phyloP scores from a whole-genome alignment of 2,797 vertebrate genomes.

The Rhodeus uyekii region DNA sequence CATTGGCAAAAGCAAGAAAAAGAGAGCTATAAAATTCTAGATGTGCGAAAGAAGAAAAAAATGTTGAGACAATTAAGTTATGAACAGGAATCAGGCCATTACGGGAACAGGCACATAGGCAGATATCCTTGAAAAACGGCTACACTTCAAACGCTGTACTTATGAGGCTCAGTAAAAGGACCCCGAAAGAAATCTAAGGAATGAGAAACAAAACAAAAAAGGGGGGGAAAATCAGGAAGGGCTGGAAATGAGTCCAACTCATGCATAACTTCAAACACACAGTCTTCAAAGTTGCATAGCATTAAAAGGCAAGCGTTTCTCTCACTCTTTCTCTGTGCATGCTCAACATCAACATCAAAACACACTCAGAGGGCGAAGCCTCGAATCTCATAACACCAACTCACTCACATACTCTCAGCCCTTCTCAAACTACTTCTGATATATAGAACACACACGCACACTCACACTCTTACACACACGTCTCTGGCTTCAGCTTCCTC shows the following conservation, averaged over 20 bases:
- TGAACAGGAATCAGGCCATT: slow-evolving; percentile 60
- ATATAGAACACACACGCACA: slow-evolving; percentile 35
- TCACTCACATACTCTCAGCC: slow-evolving; percentile 13
- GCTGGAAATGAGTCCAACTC: slow-evolving; percentile 79
- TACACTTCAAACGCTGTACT: slow-evolving; percentile 68
- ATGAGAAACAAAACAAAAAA: slow-evolving; percentile 35
- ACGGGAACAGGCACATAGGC: slow-evolving; percentile 61
- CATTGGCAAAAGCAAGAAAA: not conserved
- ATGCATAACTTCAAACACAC: slow-evolving; percentile 80
- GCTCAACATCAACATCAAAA: slow-evolving; percentile 79
- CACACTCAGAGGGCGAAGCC: slow-evolving; percentile 66
- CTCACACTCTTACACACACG: slow-evolving; percentile 12
- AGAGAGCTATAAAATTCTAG: not conserved
- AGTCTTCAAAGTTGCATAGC: slow-evolving; percentile 80
- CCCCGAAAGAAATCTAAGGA: slow-evolving; percentile 50
- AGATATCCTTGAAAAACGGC: slow-evolving; percentile 74
- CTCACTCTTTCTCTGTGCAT: slow-evolving; percentile 51
- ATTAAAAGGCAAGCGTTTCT: slow-evolving; percentile 71
- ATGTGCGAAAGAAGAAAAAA: slow-evolving; percentile 12
- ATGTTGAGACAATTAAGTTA: slow-evolving; percentile 69
- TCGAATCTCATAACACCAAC: slow-evolving; percentile 56
- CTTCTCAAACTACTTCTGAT: slow-evolving; percentile 44
- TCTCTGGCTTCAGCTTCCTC: slow-evolving; percentile 8
- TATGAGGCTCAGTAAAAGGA: slow-evolving; percentile 54
- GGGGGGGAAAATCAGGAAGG: slow-evolving; percentile 71